Base-by-base conservation (phyloP, 2,888 invertebrate genomes). In the Amitus sp. region DNA sequence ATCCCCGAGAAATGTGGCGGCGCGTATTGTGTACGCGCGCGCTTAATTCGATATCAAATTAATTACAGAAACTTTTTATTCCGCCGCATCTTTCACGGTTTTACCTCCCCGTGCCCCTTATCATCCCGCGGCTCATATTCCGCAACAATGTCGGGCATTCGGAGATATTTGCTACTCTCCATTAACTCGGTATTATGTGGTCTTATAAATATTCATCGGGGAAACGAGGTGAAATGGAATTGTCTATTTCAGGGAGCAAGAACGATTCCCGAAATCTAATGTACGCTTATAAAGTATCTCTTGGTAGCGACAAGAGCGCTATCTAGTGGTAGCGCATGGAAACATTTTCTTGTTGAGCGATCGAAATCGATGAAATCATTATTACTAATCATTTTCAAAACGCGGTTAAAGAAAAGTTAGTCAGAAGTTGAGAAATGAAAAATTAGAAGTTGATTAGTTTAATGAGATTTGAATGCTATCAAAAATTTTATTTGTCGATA, bases 51-150 rank as follows among this genome's bases (percentile, higher is more conserved):
- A n/a, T n/a, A n/a, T 17, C 30, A 48, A 53, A 47, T 54, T 59
- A 48, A 45, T 45, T 47, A 45, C 30, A 59, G 46, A 23, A 47
- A 59, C 48, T 52, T 59, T 59, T 59, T 48, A 46, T 23, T 18
- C 18, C 37, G 43, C 2, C 19, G 34, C 43, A 43, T 19, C 13
- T 12, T 37, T 15, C 37, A 15, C 12, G 5, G 37, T 37, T 37
- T 15, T 6, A 37, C 15, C 15, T 13, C 12, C 15, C 3, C 23
- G 23, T 23, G 23, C 49, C 59, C 48, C 37, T 59, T 51, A 58
- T 58, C 33, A 50, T 23, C 45, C 20, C 13, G 12, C 28, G 23
- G 30, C 23, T 47, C 47, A 49, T 45, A 20, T 39, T 54, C 49
- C 40, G 48, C 48, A 45, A 59, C 48, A 53, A 53, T 52, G 53